Base-by-base conservation (phyloP, 2,113 vertebrate genomes). In the Eupsittula cactorum region DNA sequence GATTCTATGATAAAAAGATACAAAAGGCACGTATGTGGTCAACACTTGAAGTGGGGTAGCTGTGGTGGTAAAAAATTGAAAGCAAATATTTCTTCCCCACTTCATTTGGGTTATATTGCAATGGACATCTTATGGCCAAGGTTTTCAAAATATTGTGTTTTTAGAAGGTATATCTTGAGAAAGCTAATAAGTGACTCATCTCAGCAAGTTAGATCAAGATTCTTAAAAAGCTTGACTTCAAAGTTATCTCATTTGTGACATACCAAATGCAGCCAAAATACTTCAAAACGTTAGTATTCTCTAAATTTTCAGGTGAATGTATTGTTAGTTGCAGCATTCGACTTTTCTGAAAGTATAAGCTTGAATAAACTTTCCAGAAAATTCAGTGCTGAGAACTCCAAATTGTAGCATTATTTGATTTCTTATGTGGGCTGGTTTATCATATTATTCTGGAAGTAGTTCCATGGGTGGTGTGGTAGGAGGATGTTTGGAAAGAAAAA, bases 391-490 rank as follows among this genome's bases (percentile, higher is more conserved):
- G n/a, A 94, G 50, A 60, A 53, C 73, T 79, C 33, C 31, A 89
- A 88, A 80, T 68, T 44, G 42, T n/a, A 81, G 44, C 41, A 42
- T 29, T 73, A 46, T 91, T 95, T 94, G 89, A 59, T 91, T 86
- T 64, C 62, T 89, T 75, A 50, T 35, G 86, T 95, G 90, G 89
- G 80, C 41, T 95, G 91, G 76, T 91, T 62, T 82, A 59, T 94
- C 62, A 74, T 80, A 44, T 91, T 95, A 84, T 95, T 96, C 89
- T 93, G 77, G 83, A 96, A 94, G 83, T 86, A 52, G 39, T 90
- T 95, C 74, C 80, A 95, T 82, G 93, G 77, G 86, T 95, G 95
- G 91, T 97, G 81, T 69, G 69, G 82, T 93, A 76, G 84, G 89
- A 96, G 90, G 82, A 77, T 86, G 71, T 94, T 95, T 86, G 77